phyloP scores from a whole-genome alignment of 2,113 vertebrate genomes.

The Emydocephalus ijimae region DNA sequence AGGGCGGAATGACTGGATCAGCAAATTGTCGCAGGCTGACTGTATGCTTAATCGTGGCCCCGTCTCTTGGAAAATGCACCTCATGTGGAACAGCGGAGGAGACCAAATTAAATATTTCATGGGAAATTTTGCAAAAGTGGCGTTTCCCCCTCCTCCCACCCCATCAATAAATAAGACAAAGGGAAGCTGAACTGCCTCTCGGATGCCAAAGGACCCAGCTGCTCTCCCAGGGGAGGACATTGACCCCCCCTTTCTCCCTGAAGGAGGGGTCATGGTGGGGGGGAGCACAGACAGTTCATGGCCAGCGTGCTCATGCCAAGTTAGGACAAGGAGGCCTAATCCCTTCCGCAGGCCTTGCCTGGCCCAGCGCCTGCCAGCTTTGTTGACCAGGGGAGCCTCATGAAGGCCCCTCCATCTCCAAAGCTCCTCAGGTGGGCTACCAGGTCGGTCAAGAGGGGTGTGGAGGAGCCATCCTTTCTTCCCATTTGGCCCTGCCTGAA shows the following conservation, averaged over 20 bases:
- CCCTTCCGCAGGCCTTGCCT: not conserved
- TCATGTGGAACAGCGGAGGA: slow-evolving; percentile 49
- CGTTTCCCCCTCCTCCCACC: not conserved
- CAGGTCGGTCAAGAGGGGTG: not conserved
- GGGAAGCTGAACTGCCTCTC: not conserved
- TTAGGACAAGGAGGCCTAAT: not conserved
- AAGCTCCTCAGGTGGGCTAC: not conserved
- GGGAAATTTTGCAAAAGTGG: slow-evolving; percentile 44
- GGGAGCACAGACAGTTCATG: not conserved
- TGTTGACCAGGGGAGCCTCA: not conserved
- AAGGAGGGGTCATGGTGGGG: not conserved
- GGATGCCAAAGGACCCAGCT: not conserved
- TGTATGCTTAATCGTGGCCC: slow-evolving; percentile 58
- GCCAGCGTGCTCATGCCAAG: not conserved
- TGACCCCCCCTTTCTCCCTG: not conserved
- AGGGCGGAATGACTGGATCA: slow-evolving; percentile 37
- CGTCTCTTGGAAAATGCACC: slow-evolving; percentile 34
- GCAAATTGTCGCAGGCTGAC: slow-evolving; percentile 47
- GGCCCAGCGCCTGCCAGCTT: not conserved
- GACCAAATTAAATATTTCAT: slow-evolving; percentile 58
- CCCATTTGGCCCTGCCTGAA: not conserved
- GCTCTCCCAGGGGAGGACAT: not conserved
- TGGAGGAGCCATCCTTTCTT: not conserved
- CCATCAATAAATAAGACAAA: not conserved
- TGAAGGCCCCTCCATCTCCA: not conserved